Conservation (phyloP, 2,113 vertebrate species). For the Lontra canadensis region DNA sequence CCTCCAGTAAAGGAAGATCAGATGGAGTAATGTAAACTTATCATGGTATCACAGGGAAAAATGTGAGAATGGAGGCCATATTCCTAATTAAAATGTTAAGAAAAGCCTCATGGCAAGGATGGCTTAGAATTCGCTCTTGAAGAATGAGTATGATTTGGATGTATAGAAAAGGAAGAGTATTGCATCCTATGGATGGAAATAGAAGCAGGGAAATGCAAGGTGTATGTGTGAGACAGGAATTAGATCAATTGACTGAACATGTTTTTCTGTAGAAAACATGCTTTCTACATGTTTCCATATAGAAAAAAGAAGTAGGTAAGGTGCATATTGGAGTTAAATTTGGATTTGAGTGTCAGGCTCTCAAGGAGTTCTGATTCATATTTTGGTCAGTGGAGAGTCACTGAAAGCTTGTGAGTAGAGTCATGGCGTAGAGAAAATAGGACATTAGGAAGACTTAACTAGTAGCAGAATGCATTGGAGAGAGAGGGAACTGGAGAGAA, state of each 20-base stretch:
- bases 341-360: not conserved
- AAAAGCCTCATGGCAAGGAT: not conserved
- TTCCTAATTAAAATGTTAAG: not conserved
- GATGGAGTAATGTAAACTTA: not conserved
- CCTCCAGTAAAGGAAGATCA: not conserved
- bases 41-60: no score
- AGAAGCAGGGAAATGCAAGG: not conserved
- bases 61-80: not conserved
- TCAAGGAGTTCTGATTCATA: not conserved
- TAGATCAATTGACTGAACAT: not conserved
- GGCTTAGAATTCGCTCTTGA: not conserved
- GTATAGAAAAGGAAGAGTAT: not conserved
- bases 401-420: not conserved
- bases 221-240: not conserved
- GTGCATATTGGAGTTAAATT: not conserved
- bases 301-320: not conserved
- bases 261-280: no score
- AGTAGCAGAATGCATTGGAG: not conserved
- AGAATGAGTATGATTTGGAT: not conserved
- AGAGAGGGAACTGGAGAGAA: not conserved
- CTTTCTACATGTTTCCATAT: not conserved
- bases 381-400: not conserved
- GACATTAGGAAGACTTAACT: not conserved
- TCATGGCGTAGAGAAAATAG: not conserved
- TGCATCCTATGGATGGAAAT: not conserved